Conservation (phyloP, 2,888 invertebrate genomes). For the Synanthedon andrenaeformis region DNA sequence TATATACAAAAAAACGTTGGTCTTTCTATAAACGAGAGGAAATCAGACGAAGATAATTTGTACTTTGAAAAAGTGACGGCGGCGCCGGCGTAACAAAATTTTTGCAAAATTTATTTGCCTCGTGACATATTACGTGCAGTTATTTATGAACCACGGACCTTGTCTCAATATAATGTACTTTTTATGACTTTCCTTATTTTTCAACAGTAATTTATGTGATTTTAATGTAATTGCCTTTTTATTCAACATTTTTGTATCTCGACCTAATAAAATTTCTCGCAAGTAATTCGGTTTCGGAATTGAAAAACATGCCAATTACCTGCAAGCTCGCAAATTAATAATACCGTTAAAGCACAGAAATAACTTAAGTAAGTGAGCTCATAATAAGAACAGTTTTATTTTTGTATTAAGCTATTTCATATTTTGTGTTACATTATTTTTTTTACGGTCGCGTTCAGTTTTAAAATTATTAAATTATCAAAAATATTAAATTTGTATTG, state of each 20-base stretch:
- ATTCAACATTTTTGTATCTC: conserved; percentile 21
- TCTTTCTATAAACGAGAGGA: too few relatives aligned
- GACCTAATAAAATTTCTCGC: conserved; percentile 21
- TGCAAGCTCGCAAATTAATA: conserved; percentile 12
- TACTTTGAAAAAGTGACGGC: too few relatives aligned
- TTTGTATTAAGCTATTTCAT: too few relatives aligned
- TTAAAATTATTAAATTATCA: too few relatives aligned
- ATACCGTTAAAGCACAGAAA: conserved; percentile 17
- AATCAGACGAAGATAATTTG: too few relatives aligned
- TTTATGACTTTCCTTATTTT: conserved; percentile 35
- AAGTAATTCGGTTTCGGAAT: conserved; percentile 14
- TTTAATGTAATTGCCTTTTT: conserved; percentile 39
- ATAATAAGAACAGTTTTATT: too few relatives aligned
- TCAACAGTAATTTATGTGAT: conserved; percentile 40
- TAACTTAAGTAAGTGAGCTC: conserved; percentile 2
- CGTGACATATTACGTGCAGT: conserved; percentile 11
- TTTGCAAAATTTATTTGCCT: neutral
- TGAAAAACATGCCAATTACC: conserved; percentile 17
- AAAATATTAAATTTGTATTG: too few relatives aligned
- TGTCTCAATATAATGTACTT: conserved; percentile 40
- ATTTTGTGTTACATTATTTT: too few relatives aligned
- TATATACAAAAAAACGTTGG: too few relatives aligned
- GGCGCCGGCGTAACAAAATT: too few relatives aligned
- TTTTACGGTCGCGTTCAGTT: too few relatives aligned
- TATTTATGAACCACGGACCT: conserved; percentile 32